Percentiles rank a stretch among this genome's conserved stretches.
Conservation (phyloP, 2,113 vertebrate genomes). For the Daubentonia madagascariensis region DNA sequence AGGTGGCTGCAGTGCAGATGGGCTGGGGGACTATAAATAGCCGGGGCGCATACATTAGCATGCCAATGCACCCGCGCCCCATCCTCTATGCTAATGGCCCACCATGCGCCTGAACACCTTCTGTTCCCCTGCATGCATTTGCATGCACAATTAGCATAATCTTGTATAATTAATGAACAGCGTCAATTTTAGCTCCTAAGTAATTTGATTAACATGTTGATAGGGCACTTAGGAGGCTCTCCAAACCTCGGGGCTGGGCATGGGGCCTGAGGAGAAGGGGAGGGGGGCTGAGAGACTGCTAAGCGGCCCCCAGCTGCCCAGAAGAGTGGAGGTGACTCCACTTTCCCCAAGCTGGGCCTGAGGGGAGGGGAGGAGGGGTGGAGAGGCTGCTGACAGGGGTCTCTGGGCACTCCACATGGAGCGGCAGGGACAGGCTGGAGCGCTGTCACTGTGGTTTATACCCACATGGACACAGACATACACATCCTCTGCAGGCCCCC, state of each 20-base stretch:
- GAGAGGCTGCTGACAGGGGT: neutral
- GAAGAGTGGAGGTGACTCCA: constrained; percentile 36
- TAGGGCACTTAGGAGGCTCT: constrained; percentile 91
- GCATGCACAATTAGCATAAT: constrained; percentile 98
- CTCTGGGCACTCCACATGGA: neutral
- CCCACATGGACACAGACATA: neutral
- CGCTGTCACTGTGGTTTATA: neutral
- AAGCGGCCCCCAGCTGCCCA: constrained; percentile 64
- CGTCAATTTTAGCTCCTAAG: constrained; percentile 94
- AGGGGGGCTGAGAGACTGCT: constrained; percentile 46
- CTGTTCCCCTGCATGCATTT: constrained; percentile 97
- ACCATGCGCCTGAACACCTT: constrained; percentile 98
- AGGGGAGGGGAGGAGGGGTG: neutral
- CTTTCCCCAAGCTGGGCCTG: neutral
- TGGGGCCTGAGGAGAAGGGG: constrained; percentile 64
- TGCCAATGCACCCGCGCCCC: constrained; percentile 92
- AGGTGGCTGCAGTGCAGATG: constrained; percentile 90
- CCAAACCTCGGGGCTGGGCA: constrained; percentile 84
- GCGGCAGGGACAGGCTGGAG: neutral
- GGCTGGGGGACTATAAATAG: constrained; percentile 94
- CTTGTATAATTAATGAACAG: constrained; percentile 99
- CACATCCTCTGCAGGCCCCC: neutral
- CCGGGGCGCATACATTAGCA: constrained; percentile 97
- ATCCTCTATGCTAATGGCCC: constrained; percentile 98
- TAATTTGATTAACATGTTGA: constrained; percentile 99